Evolutionary conservation across 2,113 vertebrate genomes (phyloP).

Genomic region (Rhinoderma darwinii): DNA sequence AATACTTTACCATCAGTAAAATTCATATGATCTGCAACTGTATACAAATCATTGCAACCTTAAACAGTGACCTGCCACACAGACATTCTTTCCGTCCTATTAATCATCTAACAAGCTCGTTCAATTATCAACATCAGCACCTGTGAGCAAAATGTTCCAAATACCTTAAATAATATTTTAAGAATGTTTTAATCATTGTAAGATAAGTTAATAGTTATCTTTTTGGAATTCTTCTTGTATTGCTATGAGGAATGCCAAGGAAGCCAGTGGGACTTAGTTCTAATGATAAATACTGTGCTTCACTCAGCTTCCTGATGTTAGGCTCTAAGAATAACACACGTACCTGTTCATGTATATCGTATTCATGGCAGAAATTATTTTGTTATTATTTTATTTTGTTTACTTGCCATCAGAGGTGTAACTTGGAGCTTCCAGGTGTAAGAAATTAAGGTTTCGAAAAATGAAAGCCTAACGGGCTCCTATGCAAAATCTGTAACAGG

Average conservation of each 20-base stretch:
- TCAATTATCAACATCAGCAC: conserved; percentile 38
- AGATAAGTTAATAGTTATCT: conserved; percentile 48
- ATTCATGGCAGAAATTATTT: not conserved
- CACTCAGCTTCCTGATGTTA: not conserved
- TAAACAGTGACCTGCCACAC: not conserved
- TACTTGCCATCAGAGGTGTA: too few relatives aligned
- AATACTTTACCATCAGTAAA: not conserved
- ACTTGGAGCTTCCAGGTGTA: not conserved
- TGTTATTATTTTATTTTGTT: not conserved
- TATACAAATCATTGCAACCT: not conserved
- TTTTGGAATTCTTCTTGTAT: conserved; percentile 30
- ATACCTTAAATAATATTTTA: conserved; percentile 44
- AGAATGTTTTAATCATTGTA: conserved; percentile 45
- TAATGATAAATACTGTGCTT: conserved; percentile 20
- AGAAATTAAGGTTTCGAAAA: too few relatives aligned
- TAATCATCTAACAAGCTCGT: conserved; percentile 29
- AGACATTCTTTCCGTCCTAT: conserved; percentile 2
- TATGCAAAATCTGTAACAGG: not conserved
- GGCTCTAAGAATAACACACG: not conserved
- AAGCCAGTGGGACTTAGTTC: conserved; percentile 8
- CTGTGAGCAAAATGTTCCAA: conserved; percentile 31
- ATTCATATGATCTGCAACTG: not conserved
- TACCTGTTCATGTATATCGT: not conserved
- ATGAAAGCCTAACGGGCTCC: too few relatives aligned
- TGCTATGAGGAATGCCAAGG: conserved; percentile 11